phyloP scores from a whole-genome alignment of 1,140 invertebrate species.

The Cataglyphis hispanica region DNA sequence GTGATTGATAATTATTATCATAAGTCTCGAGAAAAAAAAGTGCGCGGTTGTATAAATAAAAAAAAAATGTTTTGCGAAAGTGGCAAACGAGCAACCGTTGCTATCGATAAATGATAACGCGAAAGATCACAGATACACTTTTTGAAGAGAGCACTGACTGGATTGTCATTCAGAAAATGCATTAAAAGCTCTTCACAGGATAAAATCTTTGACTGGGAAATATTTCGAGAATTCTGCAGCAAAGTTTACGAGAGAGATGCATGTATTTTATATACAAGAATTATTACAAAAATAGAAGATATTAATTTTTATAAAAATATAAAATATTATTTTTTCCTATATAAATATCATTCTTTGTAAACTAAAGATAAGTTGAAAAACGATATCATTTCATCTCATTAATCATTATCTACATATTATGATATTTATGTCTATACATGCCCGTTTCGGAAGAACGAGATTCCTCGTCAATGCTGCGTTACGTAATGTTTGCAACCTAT shows the following conservation, averaged over 20 bases:
- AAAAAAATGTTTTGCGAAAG: neutral
- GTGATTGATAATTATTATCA: neutral
- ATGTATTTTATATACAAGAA: no score
- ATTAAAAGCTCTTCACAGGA: neutral
- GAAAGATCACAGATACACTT: constrained; percentile 64
- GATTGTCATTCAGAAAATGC: constrained; percentile 47
- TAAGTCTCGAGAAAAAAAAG: neutral
- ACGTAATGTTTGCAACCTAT: constrained; percentile 53
- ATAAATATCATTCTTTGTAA: neutral
- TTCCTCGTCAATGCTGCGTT: constrained; percentile 37
- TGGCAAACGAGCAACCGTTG: neutral
- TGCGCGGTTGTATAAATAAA: neutral
- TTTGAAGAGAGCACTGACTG: constrained; percentile 49
- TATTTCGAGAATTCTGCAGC: neutral
- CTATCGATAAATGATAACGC: constrained; percentile 16
- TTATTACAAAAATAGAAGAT: no score
- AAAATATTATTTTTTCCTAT: neutral
- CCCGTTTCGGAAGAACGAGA: constrained; percentile 26
- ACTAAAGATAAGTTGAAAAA: neutral
- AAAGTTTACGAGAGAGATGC: neutral
- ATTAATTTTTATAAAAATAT: no score
- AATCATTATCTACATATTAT: neutral
- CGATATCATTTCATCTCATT: neutral
- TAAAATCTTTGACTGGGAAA: neutral
- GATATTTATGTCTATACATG: neutral